These are phyloP conservation scores for Catharus minimus DNA, from an alignment of 2,113 vertebrate genomes.

Conservation along the genomic window DNA sequence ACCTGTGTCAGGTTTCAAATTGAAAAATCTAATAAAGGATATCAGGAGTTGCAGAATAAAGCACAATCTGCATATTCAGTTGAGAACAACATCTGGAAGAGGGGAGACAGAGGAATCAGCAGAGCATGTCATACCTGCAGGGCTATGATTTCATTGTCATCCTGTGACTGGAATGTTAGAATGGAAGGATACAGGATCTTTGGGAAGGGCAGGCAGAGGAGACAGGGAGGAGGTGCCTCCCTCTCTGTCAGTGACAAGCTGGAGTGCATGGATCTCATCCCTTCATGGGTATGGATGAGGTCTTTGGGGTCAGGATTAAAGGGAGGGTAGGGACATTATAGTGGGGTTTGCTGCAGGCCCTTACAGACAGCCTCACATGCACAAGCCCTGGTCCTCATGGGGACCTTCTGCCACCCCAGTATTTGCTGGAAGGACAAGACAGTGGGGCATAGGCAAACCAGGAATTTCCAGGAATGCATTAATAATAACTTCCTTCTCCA, in stretches of 20 bases:
- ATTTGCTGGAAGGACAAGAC: not conserved
- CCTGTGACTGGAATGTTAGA: not conserved
- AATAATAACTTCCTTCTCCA: not conserved
- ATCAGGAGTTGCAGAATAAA: not conserved
- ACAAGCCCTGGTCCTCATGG: not conserved
- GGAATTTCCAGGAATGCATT: not conserved
- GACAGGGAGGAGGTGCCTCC: not conserved
- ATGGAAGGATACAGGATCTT: not conserved
- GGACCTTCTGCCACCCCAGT: too few species aligned
- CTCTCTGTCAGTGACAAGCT: not conserved
- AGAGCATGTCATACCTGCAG: not conserved
- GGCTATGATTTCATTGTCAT: not conserved
- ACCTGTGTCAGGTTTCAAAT: not conserved
- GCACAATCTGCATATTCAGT: not conserved
- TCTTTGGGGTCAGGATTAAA: not conserved
- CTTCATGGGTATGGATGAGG: not conserved
- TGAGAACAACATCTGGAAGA: not conserved
- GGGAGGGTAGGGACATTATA: too few species aligned
- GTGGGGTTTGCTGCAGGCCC: not conserved
- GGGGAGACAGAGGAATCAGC: not conserved
- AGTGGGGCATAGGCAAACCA: not conserved
- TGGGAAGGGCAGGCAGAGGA: not conserved
- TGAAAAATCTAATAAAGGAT: not conserved
- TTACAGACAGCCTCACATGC: not conserved
- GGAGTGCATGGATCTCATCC: not conserved